phyloP scores from a whole-genome alignment of 2,113 vertebrate genomes.

The Amblyopsis rosae region DNA sequence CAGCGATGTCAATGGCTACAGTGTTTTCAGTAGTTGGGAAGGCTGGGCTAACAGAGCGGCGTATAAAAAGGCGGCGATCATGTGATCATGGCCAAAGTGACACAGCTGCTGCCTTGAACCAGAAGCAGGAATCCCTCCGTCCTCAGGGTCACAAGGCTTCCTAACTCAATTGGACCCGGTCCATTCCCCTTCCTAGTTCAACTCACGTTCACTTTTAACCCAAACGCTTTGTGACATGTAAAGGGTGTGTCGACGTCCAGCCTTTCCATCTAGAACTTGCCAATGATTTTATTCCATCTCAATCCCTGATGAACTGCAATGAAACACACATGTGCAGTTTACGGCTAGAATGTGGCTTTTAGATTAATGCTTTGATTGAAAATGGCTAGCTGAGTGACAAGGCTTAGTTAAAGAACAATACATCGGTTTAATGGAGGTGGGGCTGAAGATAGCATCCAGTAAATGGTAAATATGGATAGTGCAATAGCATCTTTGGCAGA shows the following conservation, averaged over 20 bases:
- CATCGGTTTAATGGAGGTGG: too few species aligned
- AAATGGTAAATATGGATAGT: too few species aligned
- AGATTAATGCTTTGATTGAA: too few species aligned
- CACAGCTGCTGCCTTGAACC: constrained; percentile 29
- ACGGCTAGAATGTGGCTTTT: too few species aligned
- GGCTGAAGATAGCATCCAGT: too few species aligned
- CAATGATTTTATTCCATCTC: too few species aligned
- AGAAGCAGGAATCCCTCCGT: constrained; percentile 28
- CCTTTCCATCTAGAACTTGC: constrained; percentile 31
- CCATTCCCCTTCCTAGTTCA: constrained; percentile 33
- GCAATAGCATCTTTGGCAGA: too few species aligned
- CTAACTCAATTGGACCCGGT: constrained; percentile 52
- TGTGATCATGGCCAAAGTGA: constrained; percentile 19
- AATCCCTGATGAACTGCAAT: too few species aligned
- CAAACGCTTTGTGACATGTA: constrained; percentile 8
- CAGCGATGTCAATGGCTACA: constrained; percentile 53
- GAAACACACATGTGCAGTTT: too few species aligned
- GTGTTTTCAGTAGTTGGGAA: constrained; percentile 43
- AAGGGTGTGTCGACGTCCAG: constrained; percentile 10
- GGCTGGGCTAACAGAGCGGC: constrained; percentile 33
- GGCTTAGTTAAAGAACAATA: too few species aligned
- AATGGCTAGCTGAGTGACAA: too few species aligned
- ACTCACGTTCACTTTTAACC: constrained; percentile 37
- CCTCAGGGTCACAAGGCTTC: constrained; percentile 33
- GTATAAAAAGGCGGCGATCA: constrained; percentile 22